Evolutionary conservation across 2,113 vertebrate genomes (phyloP), one percentile per base, ranked within the genome.

Genomic region (Hyperopisus bebe): DNA sequence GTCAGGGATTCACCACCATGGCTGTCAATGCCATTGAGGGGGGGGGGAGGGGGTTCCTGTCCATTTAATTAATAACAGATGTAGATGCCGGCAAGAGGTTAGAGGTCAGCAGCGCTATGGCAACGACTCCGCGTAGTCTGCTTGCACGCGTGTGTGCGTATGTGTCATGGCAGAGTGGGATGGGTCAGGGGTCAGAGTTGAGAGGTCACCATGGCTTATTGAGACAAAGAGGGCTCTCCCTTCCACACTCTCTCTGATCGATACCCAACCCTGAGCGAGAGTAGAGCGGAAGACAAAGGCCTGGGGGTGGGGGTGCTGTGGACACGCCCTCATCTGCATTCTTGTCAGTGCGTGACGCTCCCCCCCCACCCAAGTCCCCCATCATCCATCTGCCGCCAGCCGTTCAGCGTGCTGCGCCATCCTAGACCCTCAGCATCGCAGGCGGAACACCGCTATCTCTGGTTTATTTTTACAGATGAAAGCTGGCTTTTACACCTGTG

Each of bases 11-110:
- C 87, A 89, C 88, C 89, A 88, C 90, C 89, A 70, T 92, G 66
- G 13, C 66, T 90, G 88, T 48, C 55, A 66, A 31, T 44, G 85
- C 70, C 90, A 5, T 82, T 87, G 90, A 90, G 90, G 86, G 90
- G 90, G 90, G 85, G 24, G 66, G 92, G 92, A 92, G 89, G 35
- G 87, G 91, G 85, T 55, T 94, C 92, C 94, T 94, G 94, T 95
- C 85, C 24, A 80, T 95, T 94, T 96, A 96, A 96, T 95, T 96
- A 96, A 96, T 93, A 96, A 96, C 97, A 97, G 97, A 96, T 97
- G 97, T 96, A 95, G 94, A 90, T 94, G 93, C 92, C 93, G 83
- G 88, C 92, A 3, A 90, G 86, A 92, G 95, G 94, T 94, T 94
- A 95, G 92, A 93, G 97, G 96, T 97, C 95, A 94, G 91, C 88